These are phyloP conservation scores for Agraylea sexmaculata DNA, from an alignment of 1,140 invertebrate species.

Conservation along the genomic window DNA sequence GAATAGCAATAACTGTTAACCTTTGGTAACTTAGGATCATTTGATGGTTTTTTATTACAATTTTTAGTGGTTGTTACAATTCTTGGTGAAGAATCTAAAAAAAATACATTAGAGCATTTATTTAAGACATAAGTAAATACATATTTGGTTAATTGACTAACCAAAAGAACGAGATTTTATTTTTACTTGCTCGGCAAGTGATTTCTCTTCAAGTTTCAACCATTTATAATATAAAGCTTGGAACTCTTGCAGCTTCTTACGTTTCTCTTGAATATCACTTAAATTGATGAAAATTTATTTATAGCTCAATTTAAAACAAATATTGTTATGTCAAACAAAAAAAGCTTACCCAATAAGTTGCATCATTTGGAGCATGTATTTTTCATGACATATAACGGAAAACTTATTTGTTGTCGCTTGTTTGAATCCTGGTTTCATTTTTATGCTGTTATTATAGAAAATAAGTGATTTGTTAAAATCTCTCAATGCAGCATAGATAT, in stretches of 20 bases:
- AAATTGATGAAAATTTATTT: slow-evolving; percentile 7
- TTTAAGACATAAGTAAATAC: background rate
- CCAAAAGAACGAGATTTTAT: slow-evolving; percentile 19
- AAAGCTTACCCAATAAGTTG: slow-evolving; percentile 50
- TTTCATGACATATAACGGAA: slow-evolving; percentile 57
- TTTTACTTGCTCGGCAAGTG: slow-evolving; percentile 49
- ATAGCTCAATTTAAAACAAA: slow-evolving; percentile 4
- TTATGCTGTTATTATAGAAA: slow-evolving; percentile 60
- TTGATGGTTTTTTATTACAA: too few relatives aligned
- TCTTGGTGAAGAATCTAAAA: too few relatives aligned
- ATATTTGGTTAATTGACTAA: background rate
- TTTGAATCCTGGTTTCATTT: slow-evolving; percentile 39
- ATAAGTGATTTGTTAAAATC: slow-evolving; percentile 51
- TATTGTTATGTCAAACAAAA: slow-evolving; percentile 2
- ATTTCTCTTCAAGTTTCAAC: slow-evolving; percentile 48
- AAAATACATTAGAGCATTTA: too few relatives aligned
- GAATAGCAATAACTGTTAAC: slow-evolving; percentile 3
- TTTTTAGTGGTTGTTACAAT: too few relatives aligned
- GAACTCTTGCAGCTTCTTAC: slow-evolving; percentile 53
- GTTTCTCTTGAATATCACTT: slow-evolving; percentile 52
- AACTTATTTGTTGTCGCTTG: slow-evolving; percentile 47
- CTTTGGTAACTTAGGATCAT: too few relatives aligned
- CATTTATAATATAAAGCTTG: slow-evolving; percentile 53
- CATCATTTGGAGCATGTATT: slow-evolving; percentile 52
- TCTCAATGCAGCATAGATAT: slow-evolving; percentile 57